Percentiles rank a stretch among this genome's conserved stretches.
phyloP scores from a whole-genome alignment of 2,113 vertebrate genomes.

The Neolamprologus devosi region DNA sequence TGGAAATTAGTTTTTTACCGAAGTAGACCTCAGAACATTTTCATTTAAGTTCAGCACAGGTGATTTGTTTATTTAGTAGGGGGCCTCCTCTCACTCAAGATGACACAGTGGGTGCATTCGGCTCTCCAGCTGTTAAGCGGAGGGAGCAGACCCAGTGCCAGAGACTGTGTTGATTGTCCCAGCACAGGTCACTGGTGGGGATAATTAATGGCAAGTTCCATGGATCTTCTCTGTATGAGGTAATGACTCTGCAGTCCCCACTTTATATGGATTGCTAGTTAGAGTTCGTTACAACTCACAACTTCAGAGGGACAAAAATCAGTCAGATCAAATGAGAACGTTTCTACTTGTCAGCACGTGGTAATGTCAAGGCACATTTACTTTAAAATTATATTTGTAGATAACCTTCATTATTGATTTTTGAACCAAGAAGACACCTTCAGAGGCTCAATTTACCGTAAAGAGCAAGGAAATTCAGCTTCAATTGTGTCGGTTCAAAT shows the following conservation, averaged over 20 bases:
- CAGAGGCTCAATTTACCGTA: neutral
- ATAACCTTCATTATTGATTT: neutral
- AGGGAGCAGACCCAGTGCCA: neutral
- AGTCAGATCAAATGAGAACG: neutral
- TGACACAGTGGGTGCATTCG: neutral
- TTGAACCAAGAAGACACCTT: neutral
- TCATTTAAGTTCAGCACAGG: neutral
- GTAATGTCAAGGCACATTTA: neutral
- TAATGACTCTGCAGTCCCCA: neutral
- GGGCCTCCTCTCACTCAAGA: neutral
- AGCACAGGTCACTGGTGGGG: slow-evolving; percentile 31
- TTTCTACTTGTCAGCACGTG: neutral
- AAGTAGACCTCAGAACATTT: neutral
- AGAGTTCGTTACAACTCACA: neutral
- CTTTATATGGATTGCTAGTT: neutral
- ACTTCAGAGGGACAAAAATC: neutral
- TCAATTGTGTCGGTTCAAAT: neutral
- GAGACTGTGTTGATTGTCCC: slow-evolving; percentile 1
- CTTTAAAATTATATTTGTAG: neutral
- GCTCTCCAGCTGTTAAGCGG: neutral
- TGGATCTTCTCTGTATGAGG: neutral
- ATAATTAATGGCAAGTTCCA: slow-evolving; percentile 51
- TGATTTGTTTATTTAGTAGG: neutral
- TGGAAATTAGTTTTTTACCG: neutral
- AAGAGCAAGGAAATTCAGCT: neutral